Conservation (phyloP, 2,888 invertebrate species). For the Muscina levida region DNA sequence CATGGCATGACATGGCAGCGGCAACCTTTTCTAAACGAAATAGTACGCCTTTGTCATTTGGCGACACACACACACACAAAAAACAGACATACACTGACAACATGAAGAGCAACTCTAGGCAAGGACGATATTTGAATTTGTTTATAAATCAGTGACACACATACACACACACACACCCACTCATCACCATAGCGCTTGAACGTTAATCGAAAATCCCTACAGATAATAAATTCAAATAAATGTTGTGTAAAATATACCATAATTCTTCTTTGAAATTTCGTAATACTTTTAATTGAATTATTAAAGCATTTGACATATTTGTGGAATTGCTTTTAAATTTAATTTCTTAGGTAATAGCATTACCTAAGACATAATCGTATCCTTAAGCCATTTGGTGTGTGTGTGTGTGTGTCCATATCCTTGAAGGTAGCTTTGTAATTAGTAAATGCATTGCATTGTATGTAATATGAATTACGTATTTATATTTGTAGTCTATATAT, state of each 20-base stretch:
- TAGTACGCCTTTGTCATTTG: neutral
- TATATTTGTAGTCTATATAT: too few species aligned
- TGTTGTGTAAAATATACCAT: neutral
- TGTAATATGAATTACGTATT: neutral
- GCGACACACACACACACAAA: too few species aligned
- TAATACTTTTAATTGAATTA: slow-evolving; percentile 12
- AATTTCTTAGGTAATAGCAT: slow-evolving; percentile 2
- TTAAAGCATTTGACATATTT: neutral
- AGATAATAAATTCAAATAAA: slow-evolving; percentile 16
- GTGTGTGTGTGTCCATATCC: neutral
- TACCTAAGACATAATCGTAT: neutral
- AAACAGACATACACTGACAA: too few species aligned
- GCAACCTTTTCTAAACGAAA: too few species aligned
- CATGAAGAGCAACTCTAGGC: neutral
- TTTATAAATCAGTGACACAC: slow-evolving; percentile 32
- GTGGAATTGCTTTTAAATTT: neutral
- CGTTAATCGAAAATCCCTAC: neutral
- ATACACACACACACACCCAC: too few species aligned
- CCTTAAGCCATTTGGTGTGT: slow-evolving; percentile 1
- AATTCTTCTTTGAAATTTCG: neutral
- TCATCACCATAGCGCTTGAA: too few species aligned
- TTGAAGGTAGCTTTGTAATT: slow-evolving; percentile 23
- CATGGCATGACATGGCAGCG: too few species aligned
- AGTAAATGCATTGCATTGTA: neutral
- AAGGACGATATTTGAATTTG: slow-evolving; percentile 33